Evolutionary conservation across 2,113 vertebrate species (phyloP), one percentile per base, ranked within the genome.

Genomic region (Pituophis catenifer): DNA sequence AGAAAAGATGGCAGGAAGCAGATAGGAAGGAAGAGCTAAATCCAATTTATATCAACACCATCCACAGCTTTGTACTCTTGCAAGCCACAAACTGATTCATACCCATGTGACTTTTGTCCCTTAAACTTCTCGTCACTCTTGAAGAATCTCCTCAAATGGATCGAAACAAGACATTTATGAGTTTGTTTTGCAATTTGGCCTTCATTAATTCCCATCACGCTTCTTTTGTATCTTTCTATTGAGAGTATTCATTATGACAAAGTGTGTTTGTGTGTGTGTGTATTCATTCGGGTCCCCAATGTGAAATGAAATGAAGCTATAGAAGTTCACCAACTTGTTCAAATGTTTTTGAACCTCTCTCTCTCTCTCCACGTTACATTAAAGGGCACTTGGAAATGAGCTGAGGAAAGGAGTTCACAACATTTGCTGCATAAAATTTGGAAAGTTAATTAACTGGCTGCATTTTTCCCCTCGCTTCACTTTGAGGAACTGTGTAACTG

Each of bases 341-440:
- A 96, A 88, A 58, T 50, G 85, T 86, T 94, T 96, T 96, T 95
- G 93, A 94, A 96, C 93, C 33, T 88, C 54, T 93, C 62, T 94
- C 62, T 94, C 94, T 94, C 94, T 94, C 93, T 89, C 23, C 10
- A 7, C 52, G 2, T 81, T 91, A 93, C 90, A 94, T 90, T 59
- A 94, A 96, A 92, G 93, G 95, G 93, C 93, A 95, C 95, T 96
- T 53, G 65, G 86, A 93, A 96, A 93, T 94, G 89, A 89, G 92
- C 95, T 11, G 94, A 85, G 96, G 95, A 96, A 94, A 88, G 89
- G 88, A 91, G 91, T 94, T 11, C 7, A 91, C 57, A 94, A 91
- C 93, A 93, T 96, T 96, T 96, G 92, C 94, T 95, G 96, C 96
- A 97, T 97, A 96, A 96, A 96, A 97, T 97, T 96, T 97, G 95